Percentiles rank a stretch among this genome's conserved stretches.
These are phyloP conservation scores for Trogon melanurus DNA, from an alignment of 2,113 vertebrate genomes.

Conservation along the genomic window DNA sequence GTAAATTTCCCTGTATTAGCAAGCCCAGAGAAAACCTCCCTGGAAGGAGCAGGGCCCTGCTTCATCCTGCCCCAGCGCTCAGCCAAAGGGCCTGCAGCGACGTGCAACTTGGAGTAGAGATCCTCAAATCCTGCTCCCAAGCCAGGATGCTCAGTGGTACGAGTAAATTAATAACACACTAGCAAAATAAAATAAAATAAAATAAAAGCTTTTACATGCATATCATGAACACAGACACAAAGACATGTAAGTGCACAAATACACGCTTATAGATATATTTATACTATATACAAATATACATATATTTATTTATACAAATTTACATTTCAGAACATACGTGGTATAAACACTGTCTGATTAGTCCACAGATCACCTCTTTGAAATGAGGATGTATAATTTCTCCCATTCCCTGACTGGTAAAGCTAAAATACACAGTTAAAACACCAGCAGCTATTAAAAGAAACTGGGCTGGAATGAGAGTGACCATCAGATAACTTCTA, in stretches of 20 bases:
- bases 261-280: not conserved
- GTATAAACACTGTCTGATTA: slow-evolving; percentile 44
- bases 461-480: not conserved
- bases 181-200: not conserved
- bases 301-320: not conserved
- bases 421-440: slow-evolving; percentile 36
- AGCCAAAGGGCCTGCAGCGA: not conserved
- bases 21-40: slow-evolving; percentile 32
- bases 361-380: not conserved
- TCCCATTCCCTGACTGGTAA: slow-evolving; percentile 4
- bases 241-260: not conserved
- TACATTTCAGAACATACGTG: not conserved
- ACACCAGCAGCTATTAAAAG: slow-evolving; percentile 36
- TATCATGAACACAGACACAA: not conserved
- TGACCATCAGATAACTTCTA: slow-evolving; percentile 21
- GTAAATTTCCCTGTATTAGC: slow-evolving; percentile 69
- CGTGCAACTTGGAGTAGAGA: not conserved
- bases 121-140: not conserved
- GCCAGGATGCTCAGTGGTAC: not conserved
- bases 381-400: slow-evolving; percentile 28
- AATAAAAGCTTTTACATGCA: not conserved
- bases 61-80: not conserved
- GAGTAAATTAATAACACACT: not conserved
- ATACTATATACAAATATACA: not conserved
- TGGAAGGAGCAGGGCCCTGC: not conserved